phyloP scores from a whole-genome alignment of 2,888 invertebrate genomes.

The Exephanes ischioxanthus region DNA sequence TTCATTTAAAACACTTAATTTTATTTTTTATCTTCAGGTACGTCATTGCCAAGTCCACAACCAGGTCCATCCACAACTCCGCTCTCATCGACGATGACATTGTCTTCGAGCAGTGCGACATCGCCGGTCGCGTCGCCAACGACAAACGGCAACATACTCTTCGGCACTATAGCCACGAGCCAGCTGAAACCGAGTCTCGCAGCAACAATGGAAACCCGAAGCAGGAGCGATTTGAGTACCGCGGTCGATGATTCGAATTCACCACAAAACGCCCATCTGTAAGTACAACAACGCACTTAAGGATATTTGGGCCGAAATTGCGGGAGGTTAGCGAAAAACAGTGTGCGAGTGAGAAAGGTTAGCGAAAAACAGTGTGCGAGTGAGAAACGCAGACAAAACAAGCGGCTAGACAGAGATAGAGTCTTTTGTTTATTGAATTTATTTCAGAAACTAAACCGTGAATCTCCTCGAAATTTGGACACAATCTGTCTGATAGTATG shows the following conservation, averaged over 20 bases:
- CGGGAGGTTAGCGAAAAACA: not conserved
- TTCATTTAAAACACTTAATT: not conserved
- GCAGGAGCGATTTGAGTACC: slow-evolving; percentile 80
- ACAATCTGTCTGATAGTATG: no score
- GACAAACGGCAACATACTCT: slow-evolving; percentile 83
- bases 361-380: no score
- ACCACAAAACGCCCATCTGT: slow-evolving; percentile 82
- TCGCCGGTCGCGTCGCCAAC: slow-evolving; percentile 83
- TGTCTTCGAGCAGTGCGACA: slow-evolving; percentile 83
- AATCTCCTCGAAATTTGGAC: no score
- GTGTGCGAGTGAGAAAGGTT: not conserved
- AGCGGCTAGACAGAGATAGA: no score
- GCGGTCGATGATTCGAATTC: slow-evolving; percentile 80
- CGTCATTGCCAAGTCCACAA: slow-evolving; percentile 83
- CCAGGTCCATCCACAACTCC: slow-evolving; percentile 84
- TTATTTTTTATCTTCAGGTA: slow-evolving; percentile 75
- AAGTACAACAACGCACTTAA: slow-evolving; percentile 67
- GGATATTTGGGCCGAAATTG: no score
- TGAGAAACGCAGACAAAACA: no score
- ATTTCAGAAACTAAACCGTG: no score
- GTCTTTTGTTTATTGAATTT: no score
- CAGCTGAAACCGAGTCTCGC: slow-evolving; percentile 82
- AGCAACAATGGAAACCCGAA: slow-evolving; percentile 82
- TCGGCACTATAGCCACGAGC: slow-evolving; percentile 82
- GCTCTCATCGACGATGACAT: slow-evolving; percentile 80